Percentiles rank a stretch among this genome's conserved stretches.
Evolutionary conservation across 2,797 vertebrate genomes (phyloP).

Genomic region (Gobio occitaniae): DNA sequence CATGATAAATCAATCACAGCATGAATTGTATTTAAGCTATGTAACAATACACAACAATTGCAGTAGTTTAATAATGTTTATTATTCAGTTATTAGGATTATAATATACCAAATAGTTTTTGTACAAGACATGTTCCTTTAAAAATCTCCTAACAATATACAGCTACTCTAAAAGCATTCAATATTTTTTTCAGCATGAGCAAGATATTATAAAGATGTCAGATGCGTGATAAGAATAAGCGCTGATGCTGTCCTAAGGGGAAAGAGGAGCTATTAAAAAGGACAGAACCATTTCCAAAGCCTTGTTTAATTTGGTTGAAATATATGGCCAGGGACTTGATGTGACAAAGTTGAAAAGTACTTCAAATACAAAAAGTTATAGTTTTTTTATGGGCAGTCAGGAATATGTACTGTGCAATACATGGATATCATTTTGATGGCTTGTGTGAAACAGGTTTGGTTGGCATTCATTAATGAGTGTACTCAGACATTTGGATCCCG

Average conservation of each 20-base stretch:
- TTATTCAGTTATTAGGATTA: neutral
- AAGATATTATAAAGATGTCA: constrained; percentile 27
- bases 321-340: neutral
- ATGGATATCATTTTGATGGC: neutral
- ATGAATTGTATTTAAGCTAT: neutral
- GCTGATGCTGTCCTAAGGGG: neutral
- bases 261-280: constrained; percentile 28
- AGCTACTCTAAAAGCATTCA: neutral
- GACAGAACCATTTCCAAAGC: neutral
- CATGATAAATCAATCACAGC: constrained; percentile 7
- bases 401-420: neutral
- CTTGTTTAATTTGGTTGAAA: constrained; percentile 34
- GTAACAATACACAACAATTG: constrained; percentile 9
- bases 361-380: neutral
- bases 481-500: neutral
- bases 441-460: neutral
- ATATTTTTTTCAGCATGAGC: neutral
- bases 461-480: constrained; percentile 19
- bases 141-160: neutral
- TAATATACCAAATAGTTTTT: neutral
- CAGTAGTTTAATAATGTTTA: neutral
- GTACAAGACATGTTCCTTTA: neutral
- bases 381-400: neutral
- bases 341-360: neutral
- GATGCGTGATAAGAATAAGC: neutral